Evolutionary conservation across 64 coral and sea anemone genomes (phyloP), one percentile per base, ranked within the genome.

Genomic region (Pocillopora damicornis): DNA sequence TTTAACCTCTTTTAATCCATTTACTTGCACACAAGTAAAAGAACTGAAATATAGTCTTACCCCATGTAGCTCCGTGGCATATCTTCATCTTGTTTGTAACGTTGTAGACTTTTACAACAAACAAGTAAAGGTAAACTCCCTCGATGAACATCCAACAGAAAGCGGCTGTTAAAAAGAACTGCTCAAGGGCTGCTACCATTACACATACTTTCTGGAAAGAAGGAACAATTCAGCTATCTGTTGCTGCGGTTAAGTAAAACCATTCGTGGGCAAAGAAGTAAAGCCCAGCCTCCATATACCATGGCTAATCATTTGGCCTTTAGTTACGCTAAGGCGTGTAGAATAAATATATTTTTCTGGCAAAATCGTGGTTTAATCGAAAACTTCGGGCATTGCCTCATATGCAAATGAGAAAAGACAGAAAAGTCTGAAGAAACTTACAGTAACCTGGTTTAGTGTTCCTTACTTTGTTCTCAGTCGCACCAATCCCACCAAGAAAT

Each of bases 141-240:
- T 92, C 91, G 13, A 88, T 17, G 1, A 92, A 22, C 91, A 92
- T 92, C 91, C 91, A 92, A 45, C 76, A 75, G 69, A 92, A 88
- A 20, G 86, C 86, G 0, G 86, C 91, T 36, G 88, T 38, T 2
- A 92, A 59, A 69, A 92, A 92, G 30, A 77, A 92, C 59, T 92
- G 91, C 1, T 88, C 57, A 1, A 92, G n/a, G 15, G 86, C 91
- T 62, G 76, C 91, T 35, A 88, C 76, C 5, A 65, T 63, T 5
- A 88, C 86, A 37, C 91, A 88, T 0, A 16, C 35, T 0, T 23
- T 77, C 91, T 88, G 38, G 10, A 82, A 88, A 10, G 57, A 63
- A 85, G 34, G 11, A 75, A 74, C 57, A 79, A 38, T 0, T 61
- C 12, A 75, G 72, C 22, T 22, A 69, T 9, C 65, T 15, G 26